Evolutionary conservation across 2,113 vertebrate species (phyloP).

Genomic region (Laticauda colubrina): DNA sequence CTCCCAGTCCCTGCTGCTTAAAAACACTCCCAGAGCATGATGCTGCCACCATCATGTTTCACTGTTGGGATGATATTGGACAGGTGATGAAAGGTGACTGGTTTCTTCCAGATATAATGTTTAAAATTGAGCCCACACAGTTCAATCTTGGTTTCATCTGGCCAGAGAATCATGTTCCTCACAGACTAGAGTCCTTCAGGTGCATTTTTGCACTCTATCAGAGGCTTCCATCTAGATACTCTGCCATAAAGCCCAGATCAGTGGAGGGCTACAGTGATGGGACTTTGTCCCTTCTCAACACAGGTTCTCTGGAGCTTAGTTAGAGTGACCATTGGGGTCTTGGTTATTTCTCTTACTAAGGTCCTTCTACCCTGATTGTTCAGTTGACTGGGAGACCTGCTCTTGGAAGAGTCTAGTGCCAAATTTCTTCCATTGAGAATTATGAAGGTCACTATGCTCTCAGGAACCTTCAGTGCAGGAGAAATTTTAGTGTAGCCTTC

Average conservation of each 20-base stretch:
- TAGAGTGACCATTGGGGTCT: neutral
- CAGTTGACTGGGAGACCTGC: neutral
- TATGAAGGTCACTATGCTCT: neutral
- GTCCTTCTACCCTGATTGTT: neutral
- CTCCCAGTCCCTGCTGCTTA: neutral
- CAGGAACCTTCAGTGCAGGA: neutral
- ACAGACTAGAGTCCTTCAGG: neutral
- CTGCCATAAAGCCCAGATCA: neutral
- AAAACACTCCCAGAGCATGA: neutral
- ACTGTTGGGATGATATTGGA: neutral
- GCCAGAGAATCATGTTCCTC: no score
- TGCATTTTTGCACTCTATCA: neutral
- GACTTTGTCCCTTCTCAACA: neutral
- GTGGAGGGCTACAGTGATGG: neutral
- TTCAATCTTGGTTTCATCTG: no score
- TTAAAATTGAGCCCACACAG: no score
- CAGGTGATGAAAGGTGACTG: no score
- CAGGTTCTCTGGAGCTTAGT: neutral
- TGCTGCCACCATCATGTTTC: neutral
- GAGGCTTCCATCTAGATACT: neutral
- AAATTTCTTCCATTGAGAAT: neutral
- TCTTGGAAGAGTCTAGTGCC: neutral
- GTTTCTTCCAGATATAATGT: no score
- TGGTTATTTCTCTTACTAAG: neutral
- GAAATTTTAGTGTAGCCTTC: neutral